These are phyloP conservation scores for Mesocentrotus franciscanus DNA, from an alignment of 53 echinoderm and acorn worm genomes.

Conservation along the genomic window DNA sequence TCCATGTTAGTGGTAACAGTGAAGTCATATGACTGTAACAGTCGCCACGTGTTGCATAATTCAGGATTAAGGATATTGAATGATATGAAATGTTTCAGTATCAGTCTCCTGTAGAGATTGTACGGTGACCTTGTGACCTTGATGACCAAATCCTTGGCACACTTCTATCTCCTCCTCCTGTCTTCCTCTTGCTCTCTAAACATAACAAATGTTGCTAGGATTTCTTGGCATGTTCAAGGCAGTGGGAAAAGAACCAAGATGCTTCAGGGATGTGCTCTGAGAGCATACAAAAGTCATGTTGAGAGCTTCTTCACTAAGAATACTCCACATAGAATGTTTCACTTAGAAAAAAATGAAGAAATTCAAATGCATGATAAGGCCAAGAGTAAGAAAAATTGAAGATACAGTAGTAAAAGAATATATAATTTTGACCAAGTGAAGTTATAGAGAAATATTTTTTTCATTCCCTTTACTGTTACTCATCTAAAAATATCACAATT, in stretches of 20 bases:
- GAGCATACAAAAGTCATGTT: neutral
- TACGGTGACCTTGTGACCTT: neutral
- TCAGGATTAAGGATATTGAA: constrained; percentile 49
- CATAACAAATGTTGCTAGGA: neutral
- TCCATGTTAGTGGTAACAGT: too few relatives aligned
- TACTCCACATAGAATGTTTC: neutral
- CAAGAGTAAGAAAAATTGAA: neutral
- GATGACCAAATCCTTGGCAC: neutral
- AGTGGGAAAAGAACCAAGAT: neutral
- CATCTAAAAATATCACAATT: neutral
- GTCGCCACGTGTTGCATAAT: constrained; percentile 43
- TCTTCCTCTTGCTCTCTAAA: neutral
- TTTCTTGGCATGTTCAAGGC: neutral
- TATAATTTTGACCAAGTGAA: neutral
- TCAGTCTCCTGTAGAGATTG: neutral
- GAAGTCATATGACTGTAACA: neutral
- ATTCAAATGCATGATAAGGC: neutral
- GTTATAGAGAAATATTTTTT: too few relatives aligned
- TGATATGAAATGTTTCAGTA: constrained; percentile 25
- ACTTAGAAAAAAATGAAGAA: too few relatives aligned
- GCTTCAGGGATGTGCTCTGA: neutral
- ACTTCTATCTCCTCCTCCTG: neutral
- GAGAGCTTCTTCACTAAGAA: neutral
- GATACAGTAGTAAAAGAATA: neutral
- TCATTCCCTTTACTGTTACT: too few relatives aligned